Conservation (phyloP, 2,797 vertebrate genomes). For the Brachyrhaphis roseni region DNA sequence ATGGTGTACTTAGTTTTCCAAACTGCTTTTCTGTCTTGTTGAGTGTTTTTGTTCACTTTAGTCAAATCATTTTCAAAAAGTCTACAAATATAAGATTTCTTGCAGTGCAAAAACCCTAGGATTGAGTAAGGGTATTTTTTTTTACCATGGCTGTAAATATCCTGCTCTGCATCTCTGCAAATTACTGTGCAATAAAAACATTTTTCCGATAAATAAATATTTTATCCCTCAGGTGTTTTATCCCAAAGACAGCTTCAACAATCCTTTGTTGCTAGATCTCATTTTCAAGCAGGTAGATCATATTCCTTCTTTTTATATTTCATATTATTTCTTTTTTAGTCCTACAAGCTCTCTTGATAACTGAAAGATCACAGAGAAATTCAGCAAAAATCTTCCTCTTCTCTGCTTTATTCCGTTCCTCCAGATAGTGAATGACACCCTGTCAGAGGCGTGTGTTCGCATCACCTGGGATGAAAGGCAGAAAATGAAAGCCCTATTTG, state of each 20-base stretch:
- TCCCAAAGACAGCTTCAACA: slow-evolving; percentile 92
- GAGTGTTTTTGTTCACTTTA: not conserved
- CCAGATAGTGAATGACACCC: slow-evolving; percentile 92
- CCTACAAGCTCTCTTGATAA: slow-evolving; percentile 10
- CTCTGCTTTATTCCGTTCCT: slow-evolving; percentile 17
- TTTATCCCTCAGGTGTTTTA: slow-evolving; percentile 90
- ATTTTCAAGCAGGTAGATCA: slow-evolving; percentile 92
- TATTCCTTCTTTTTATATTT: not conserved
- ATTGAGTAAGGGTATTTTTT: not conserved
- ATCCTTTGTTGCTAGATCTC: slow-evolving; percentile 90
- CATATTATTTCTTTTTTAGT: not conserved
- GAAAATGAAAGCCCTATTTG: slow-evolving; percentile 91
- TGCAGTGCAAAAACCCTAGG: not conserved
- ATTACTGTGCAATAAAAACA: not conserved
- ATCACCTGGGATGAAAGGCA: slow-evolving; percentile 91
- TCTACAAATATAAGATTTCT: not conserved
- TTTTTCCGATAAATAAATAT: not conserved
- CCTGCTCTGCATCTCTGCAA: not conserved
- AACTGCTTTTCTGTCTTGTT: not conserved
- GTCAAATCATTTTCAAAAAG: not conserved
- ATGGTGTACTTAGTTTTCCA: not conserved
- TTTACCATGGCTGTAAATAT: not conserved
- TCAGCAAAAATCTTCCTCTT: slow-evolving; percentile 21
- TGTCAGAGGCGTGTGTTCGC: slow-evolving; percentile 91
- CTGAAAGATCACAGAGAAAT: slow-evolving; percentile 24